Percentiles rank a stretch among this genome's conserved stretches.
phyloP scores from a whole-genome alignment of 2,888 invertebrate genomes.

The Dryocosmus kuriphilus region DNA sequence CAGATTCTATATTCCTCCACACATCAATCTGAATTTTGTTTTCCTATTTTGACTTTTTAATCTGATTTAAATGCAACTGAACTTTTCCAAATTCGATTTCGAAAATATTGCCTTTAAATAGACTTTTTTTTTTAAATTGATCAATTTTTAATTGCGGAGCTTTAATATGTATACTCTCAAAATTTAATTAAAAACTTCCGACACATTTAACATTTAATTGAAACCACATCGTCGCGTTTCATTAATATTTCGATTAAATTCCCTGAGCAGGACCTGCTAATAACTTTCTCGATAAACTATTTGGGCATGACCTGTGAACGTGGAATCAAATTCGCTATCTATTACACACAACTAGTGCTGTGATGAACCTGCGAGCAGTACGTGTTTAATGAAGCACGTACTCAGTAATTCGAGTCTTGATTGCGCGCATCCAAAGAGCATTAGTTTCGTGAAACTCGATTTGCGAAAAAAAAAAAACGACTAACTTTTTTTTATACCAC shows the following conservation, averaged over 20 bases:
- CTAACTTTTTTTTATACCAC: too few relatives aligned
- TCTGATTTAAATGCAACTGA: too few relatives aligned
- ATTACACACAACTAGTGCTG: slow-evolving; percentile 3
- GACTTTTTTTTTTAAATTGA: too few relatives aligned
- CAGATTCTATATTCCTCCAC: too few relatives aligned
- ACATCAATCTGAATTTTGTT: too few relatives aligned
- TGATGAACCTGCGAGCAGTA: slow-evolving; percentile 4
- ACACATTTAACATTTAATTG: neutral
- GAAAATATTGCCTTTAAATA: neutral
- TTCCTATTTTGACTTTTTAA: too few relatives aligned
- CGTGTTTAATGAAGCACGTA: slow-evolving; percentile 34
- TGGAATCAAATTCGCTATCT: slow-evolving; percentile 15
- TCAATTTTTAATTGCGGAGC: neutral
- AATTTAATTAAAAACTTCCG: neutral
- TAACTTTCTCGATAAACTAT: slow-evolving; percentile 17
- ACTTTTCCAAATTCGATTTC: neutral
- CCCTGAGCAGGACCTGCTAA: neutral
- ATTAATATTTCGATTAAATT: neutral
- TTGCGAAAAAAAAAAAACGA: too few relatives aligned
- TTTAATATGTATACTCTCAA: neutral
- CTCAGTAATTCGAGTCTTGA: slow-evolving; percentile 37
- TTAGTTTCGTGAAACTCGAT: slow-evolving; percentile 31
- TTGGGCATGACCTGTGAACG: neutral
- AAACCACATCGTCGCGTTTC: neutral
- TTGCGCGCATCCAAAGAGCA: slow-evolving; percentile 36